Conservation (phyloP, 2,888 invertebrate genomes). For the Incurvaria masculella region DNA sequence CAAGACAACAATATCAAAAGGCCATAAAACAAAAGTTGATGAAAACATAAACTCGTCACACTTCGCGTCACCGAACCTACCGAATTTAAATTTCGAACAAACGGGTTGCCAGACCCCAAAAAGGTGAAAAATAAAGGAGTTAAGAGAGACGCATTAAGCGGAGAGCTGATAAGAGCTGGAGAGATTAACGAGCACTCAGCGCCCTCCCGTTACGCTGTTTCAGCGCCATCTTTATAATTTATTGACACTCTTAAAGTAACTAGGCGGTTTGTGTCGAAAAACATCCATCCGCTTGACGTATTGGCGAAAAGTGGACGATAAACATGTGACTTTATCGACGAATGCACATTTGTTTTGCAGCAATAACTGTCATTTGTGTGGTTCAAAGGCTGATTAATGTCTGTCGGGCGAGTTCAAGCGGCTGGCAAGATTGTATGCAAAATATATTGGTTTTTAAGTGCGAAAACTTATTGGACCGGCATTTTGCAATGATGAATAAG, state of each 20-base stretch:
- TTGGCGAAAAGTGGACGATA: no score
- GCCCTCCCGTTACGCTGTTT: constrained; percentile 13
- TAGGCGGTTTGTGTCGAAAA: constrained; percentile 18
- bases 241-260: constrained; percentile 56
- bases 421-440: no score
- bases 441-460: no score
- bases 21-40: not conserved
- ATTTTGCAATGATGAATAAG: no score
- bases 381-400: no score
- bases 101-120: constrained; percentile 2
- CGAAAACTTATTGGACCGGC: no score
- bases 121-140: constrained; percentile 25
- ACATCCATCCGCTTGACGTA: no score
- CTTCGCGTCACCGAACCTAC: not conserved
- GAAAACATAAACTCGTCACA: not conserved
- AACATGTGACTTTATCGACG: no score
- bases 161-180: constrained; percentile 44
- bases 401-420: no score
- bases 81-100: not conserved
- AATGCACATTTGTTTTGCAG: no score
- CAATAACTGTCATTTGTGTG: no score
- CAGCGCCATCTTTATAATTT: constrained; percentile 51
- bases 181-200: constrained; percentile 54
- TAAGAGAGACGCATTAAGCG: constrained; percentile 53
- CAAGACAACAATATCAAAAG: not conserved